Evolutionary conservation across 2,888 invertebrate species (phyloP).

Genomic region (Allophyes oxyacanthae): DNA sequence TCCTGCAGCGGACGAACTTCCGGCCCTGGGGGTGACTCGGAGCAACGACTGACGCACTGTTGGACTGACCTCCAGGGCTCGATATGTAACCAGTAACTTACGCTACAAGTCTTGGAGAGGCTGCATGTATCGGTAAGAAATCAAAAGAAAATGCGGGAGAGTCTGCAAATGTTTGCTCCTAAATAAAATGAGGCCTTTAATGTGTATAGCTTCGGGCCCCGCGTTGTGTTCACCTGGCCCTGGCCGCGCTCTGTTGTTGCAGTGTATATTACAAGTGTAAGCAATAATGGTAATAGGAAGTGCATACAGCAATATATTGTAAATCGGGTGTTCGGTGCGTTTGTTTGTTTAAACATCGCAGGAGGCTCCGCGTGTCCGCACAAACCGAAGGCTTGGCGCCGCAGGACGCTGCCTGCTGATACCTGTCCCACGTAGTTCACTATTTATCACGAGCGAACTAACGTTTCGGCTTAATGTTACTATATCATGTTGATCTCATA

Average conservation of each 20-base stretch:
- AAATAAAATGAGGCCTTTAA: slow-evolving; percentile 32
- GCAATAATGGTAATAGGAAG: slow-evolving; percentile 53
- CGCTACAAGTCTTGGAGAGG: neutral
- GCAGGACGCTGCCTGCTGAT: neutral
- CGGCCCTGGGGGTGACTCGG: neutral
- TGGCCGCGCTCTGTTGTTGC: slow-evolving; percentile 54
- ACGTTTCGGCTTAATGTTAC: slow-evolving; percentile 15
- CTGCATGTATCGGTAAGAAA: too few species aligned
- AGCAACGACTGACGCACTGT: too few species aligned
- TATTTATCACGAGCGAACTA: slow-evolving; percentile 6
- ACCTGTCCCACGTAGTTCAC: slow-evolving; percentile 1
- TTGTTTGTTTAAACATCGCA: neutral
- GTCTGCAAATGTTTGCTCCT: slow-evolving; percentile 4
- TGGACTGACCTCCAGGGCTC: too few species aligned
- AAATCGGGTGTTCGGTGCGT: neutral
- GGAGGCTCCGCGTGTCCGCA: neutral
- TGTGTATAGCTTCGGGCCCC: slow-evolving; percentile 13
- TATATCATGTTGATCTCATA: slow-evolving; percentile 23
- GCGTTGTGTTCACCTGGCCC: neutral
- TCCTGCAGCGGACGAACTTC: too few species aligned
- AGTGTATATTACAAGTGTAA: slow-evolving; percentile 57
- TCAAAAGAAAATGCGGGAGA: neutral
- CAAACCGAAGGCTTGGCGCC: too few species aligned
- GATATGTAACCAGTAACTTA: too few species aligned
- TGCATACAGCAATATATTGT: slow-evolving; percentile 4